These are phyloP conservation scores for Bombus balteatus DNA, from an alignment of 1,140 invertebrate genomes.

Conservation along the genomic window DNA sequence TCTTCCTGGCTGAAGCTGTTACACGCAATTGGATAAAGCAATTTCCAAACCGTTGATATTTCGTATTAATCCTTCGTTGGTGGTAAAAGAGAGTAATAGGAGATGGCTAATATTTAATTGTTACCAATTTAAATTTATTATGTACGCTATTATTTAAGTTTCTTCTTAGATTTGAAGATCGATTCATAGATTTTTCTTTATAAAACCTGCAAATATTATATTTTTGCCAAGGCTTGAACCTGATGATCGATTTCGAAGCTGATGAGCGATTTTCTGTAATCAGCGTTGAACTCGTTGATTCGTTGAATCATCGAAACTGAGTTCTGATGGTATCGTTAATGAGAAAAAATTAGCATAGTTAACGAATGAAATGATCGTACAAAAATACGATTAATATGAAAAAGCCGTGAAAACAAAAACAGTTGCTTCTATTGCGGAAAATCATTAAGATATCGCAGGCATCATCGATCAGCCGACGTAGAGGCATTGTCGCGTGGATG, in stretches of 20 bases:
- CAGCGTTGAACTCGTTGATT: neutral
- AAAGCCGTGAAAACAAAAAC: conserved; percentile 19
- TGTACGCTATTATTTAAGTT: no score
- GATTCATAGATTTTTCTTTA: neutral
- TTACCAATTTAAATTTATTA: no score
- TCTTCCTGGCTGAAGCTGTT: neutral
- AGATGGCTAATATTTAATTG: neutral
- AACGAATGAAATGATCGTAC: neutral
- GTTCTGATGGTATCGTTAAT: neutral
- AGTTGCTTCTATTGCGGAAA: conserved; percentile 31
- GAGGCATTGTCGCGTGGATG: conserved; percentile 19
- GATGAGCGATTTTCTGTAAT: neutral
- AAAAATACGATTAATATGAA: neutral
- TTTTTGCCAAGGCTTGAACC: neutral
- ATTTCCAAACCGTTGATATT: neutral
- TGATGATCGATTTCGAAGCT: no score
- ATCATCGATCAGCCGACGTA: conserved; percentile 36
- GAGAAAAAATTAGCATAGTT: neutral
- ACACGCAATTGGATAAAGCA: neutral
- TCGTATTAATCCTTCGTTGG: neutral
- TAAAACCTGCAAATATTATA: neutral
- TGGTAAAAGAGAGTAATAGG: neutral
- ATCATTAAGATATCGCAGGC: conserved; percentile 46
- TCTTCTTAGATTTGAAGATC: neutral
- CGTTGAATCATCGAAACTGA: neutral